A percentile compares a stretch with the other conserved stretches of the same genome.
Evolutionary conservation across 2,888 invertebrate species (phyloP).

Genomic region (Watsonalla cultraria): DNA sequence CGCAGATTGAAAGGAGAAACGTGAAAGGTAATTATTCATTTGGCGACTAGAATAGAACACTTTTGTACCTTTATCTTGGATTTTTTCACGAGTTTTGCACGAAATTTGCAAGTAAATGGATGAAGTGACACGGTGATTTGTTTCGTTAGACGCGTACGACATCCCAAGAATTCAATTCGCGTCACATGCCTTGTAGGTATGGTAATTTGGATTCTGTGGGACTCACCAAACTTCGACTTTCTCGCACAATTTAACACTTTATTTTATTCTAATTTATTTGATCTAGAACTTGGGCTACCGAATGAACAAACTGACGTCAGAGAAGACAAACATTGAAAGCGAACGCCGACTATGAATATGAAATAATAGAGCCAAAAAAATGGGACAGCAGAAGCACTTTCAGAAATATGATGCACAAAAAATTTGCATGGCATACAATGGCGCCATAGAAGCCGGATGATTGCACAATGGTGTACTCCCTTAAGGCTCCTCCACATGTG

Average conservation of each 20-base stretch:
- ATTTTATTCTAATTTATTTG: background rate
- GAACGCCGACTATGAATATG: background rate
- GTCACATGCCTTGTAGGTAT: conserved; percentile 34
- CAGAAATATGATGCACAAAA: conserved; percentile 43
- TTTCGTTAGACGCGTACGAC: conserved; percentile 57
- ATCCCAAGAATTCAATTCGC: conserved; percentile 61
- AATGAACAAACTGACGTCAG: background rate
- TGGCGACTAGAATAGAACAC: conserved; percentile 78
- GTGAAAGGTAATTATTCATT: conserved; percentile 79
- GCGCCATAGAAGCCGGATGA: conserved; percentile 62
- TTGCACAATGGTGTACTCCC: conserved; percentile 53
- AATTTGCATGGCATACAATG: conserved; percentile 66
- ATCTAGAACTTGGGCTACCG: background rate
- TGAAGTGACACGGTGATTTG: conserved; percentile 72
- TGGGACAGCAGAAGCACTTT: conserved; percentile 16
- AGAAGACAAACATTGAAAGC: background rate
- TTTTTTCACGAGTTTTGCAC: conserved; percentile 72
- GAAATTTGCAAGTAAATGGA: conserved; percentile 78
- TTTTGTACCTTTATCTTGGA: conserved; percentile 76
- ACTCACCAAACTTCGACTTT: background rate
- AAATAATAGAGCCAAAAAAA: conserved; percentile 31
- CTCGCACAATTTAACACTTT: background rate
- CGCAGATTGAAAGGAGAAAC: conserved; percentile 76
- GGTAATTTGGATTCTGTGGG: conserved; percentile 24
- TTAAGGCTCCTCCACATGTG: conserved; percentile 69